Conservation (phyloP, 2,797 vertebrate species). For the Paratrypauchen microcephalus region DNA sequence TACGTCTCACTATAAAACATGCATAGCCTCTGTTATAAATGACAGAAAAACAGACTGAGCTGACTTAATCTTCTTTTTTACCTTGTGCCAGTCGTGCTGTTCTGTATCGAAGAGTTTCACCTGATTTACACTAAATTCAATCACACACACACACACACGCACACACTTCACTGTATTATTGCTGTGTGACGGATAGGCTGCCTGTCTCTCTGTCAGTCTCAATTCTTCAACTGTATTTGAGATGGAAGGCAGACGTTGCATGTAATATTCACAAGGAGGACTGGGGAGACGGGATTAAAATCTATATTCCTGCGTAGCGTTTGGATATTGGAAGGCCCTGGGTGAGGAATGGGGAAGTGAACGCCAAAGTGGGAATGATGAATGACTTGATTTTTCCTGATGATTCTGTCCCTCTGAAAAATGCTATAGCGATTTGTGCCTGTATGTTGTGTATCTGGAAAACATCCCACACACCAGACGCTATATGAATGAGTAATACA, state of each 20-base stretch:
- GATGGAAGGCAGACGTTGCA: constrained; percentile 17
- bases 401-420: constrained; percentile 23
- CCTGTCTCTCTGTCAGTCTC: constrained; percentile 13
- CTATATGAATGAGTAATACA: neutral
- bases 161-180: constrained; percentile 18
- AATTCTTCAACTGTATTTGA: constrained; percentile 7
- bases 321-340: neutral
- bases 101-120: constrained; percentile 2
- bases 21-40: neutral
- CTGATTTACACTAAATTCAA: constrained; percentile 20
- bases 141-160: no score
- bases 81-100: constrained; percentile 5
- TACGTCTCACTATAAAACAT: neutral
- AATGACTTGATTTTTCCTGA: constrained; percentile 25
- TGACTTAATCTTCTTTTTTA: neutral
- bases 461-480: neutral
- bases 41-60: neutral
- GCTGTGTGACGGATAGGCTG: constrained; percentile 1
- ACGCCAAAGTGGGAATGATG: constrained; percentile 19
- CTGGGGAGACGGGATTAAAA: constrained; percentile 29
- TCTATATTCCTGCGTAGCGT: constrained; percentile 19
- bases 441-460: constrained; percentile 11
- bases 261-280: constrained; percentile 33
- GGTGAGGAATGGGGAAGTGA: neutral
- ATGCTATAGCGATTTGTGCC: neutral